Evolutionary conservation across 2,888 invertebrate species (phyloP).

Genomic region (Dinocampus coccinellae): DNA sequence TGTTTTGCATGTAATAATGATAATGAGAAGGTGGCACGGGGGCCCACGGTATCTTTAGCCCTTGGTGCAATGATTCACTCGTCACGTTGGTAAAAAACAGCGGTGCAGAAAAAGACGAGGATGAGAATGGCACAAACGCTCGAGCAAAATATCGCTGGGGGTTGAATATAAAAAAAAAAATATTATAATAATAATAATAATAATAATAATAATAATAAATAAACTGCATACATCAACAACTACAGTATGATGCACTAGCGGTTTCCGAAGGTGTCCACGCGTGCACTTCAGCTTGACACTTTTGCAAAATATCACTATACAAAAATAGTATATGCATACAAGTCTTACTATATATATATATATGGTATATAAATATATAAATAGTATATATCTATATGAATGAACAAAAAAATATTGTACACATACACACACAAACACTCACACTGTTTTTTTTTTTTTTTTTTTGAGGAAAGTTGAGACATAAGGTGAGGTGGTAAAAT

Average conservation of each 20-base stretch:
- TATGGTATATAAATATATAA: too few species aligned
- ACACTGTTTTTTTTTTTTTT: too few species aligned
- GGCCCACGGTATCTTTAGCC: slow-evolving; percentile 19
- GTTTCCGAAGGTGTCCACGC: slow-evolving; percentile 61
- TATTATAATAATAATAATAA: neutral
- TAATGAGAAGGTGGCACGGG: slow-evolving; percentile 52
- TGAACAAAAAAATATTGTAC: too few species aligned
- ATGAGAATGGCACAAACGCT: neutral
- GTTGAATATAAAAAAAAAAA: neutral
- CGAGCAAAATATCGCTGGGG: neutral
- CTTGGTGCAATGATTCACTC: slow-evolving; percentile 17
- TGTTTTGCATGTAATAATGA: slow-evolving; percentile 58
- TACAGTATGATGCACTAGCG: neutral
- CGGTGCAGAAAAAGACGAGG: neutral
- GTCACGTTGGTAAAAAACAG: slow-evolving; percentile 17
- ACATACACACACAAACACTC: too few species aligned
- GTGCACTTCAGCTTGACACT: slow-evolving; percentile 62
- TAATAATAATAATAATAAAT: neutral
- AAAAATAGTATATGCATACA: neutral
- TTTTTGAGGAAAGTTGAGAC: too few species aligned
- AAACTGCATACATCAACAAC: neutral
- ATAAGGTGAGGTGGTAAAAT: too few species aligned
- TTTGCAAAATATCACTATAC: slow-evolving; percentile 44
- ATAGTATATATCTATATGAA: too few species aligned
- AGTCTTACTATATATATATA: neutral